Percentiles rank a stretch among this genome's conserved stretches.
Evolutionary conservation across 2,888 invertebrate species (phyloP).

Genomic region (Troides helena): DNA sequence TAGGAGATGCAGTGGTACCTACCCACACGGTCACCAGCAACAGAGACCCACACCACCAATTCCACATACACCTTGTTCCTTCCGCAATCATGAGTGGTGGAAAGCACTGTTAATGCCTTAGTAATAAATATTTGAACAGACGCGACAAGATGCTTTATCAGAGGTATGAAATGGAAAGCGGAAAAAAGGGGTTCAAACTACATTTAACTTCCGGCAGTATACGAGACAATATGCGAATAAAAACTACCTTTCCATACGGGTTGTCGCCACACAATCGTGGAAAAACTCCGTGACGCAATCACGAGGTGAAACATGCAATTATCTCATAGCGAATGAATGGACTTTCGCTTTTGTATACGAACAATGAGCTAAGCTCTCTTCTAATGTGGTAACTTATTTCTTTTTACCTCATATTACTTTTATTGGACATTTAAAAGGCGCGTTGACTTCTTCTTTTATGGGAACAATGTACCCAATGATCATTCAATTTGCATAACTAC

Average conservation of each 20-base stretch:
- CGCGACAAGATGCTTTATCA: too few species aligned
- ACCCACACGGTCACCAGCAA: not conserved
- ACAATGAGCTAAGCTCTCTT: slow-evolving; percentile 69
- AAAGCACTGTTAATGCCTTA: not conserved
- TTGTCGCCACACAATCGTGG: slow-evolving; percentile 66
- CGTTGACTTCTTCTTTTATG: slow-evolving; percentile 28
- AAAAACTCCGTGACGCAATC: slow-evolving; percentile 73
- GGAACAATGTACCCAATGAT: not conserved
- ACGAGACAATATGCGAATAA: slow-evolving; percentile 50
- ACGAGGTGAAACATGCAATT: slow-evolving; percentile 74
- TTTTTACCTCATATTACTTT: slow-evolving; percentile 60
- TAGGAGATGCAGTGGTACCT: not conserved
- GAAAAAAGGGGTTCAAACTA: slow-evolving; percentile 24
- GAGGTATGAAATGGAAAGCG: slow-evolving; percentile 5
- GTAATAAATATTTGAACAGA: not conserved
- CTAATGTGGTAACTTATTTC: slow-evolving; percentile 59
- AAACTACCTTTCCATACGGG: slow-evolving; percentile 50
- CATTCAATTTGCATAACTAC: too few species aligned
- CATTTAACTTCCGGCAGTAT: slow-evolving; percentile 50
- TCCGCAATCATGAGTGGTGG: too few species aligned
- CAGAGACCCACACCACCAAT: not conserved
- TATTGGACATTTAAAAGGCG: slow-evolving; percentile 38
- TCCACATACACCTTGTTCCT: too few species aligned
- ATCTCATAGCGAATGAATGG: slow-evolving; percentile 71
- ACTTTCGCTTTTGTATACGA: slow-evolving; percentile 77